Base-by-base conservation (phyloP, 2,888 invertebrate species). In the Acanthosepion lycidas region DNA sequence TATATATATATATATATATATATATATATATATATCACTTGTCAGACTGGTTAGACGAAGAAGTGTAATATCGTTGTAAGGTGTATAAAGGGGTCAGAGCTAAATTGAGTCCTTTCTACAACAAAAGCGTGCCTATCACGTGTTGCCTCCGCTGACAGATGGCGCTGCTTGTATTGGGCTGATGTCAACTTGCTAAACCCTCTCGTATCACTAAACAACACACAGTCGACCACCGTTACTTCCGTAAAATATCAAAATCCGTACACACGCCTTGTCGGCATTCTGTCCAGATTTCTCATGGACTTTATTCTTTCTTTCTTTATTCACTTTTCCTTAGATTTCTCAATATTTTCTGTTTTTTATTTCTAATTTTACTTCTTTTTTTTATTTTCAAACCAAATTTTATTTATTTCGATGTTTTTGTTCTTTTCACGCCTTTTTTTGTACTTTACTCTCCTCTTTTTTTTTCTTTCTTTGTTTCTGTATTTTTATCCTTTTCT, bases 1-100 rank as follows among this genome's bases (percentile, higher is more conserved):
- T 64, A 64, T 64, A 64, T 64, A 64, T 64, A 64, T 64, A 64
- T 64, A 64, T 64, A 64, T 64, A 64, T 64, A 64, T 64, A 64
- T 64, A 28, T 15, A 20, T 59, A 59, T 42, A 51, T 51, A 15
- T 15, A 51, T 15, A 12, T 51, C n/a, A 78, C 2, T 78, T n/a
- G 78, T 78, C n/a, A 33, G 33, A 78, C n/a, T n/a, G 78, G 78
- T 78, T 78, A n/a, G 5, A 33, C 28, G 26, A 78, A n/a, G 15
- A 78, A 15, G n/a, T 78, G n/a, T 5, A n/a, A n/a, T 18, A 33
- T n/a, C 6, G n/a, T 6, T 9, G n/a, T 15, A 78, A 78, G n/a
- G 12, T 5, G 78, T 0, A 12, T 12, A 78, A 9, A 12, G 12
- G 15, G 78, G 6, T 5, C 23, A 28, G 64, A 8, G 78, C n/a